A percentile compares a stretch with the other conserved stretches of the same genome.
Evolutionary conservation across 2,888 invertebrate genomes (phyloP).

Genomic region (Torymus tubicola): DNA sequence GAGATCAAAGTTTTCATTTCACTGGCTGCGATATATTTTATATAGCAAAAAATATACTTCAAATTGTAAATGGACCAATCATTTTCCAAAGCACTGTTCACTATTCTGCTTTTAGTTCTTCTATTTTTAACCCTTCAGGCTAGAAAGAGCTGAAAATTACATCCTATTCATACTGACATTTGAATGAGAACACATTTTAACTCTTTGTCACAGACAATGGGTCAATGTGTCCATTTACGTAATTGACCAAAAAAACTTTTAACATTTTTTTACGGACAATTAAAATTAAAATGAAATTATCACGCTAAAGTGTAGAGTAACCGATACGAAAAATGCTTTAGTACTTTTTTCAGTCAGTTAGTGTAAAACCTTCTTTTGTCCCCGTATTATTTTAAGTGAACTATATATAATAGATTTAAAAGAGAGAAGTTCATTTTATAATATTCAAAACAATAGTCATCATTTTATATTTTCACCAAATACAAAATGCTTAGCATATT

Average conservation of each 20-base stretch:
- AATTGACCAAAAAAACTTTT: constrained; percentile 32
- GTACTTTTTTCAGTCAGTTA: too few relatives aligned
- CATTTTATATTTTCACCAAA: too few relatives aligned
- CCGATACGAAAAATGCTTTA: too few relatives aligned
- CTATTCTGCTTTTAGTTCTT: constrained; percentile 35
- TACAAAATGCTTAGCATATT: too few relatives aligned
- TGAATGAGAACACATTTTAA: constrained; percentile 46
- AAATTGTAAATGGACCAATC: constrained; percentile 40
- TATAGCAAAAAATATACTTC: constrained; percentile 20
- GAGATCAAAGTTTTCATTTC: not conserved
- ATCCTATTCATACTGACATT: constrained; percentile 50
- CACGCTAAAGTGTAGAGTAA: too few relatives aligned
- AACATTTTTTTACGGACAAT: constrained; percentile 18
- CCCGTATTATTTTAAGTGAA: too few relatives aligned
- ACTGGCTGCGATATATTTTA: not conserved
- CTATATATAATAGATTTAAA: too few relatives aligned
- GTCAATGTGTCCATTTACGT: constrained; percentile 39
- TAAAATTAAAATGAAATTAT: constrained; percentile 28
- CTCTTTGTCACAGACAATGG: constrained; percentile 44
- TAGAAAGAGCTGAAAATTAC: constrained; percentile 52
- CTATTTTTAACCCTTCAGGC: constrained; percentile 47
- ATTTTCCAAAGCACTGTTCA: constrained; percentile 28
- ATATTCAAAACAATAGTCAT: too few relatives aligned
- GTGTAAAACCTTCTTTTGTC: too few relatives aligned
- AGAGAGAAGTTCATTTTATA: too few relatives aligned